Percentiles rank a stretch among this genome's conserved stretches.
phyloP scores from a whole-genome alignment of 1,140 invertebrate species.

The Lamellibrachia luymesi region DNA sequence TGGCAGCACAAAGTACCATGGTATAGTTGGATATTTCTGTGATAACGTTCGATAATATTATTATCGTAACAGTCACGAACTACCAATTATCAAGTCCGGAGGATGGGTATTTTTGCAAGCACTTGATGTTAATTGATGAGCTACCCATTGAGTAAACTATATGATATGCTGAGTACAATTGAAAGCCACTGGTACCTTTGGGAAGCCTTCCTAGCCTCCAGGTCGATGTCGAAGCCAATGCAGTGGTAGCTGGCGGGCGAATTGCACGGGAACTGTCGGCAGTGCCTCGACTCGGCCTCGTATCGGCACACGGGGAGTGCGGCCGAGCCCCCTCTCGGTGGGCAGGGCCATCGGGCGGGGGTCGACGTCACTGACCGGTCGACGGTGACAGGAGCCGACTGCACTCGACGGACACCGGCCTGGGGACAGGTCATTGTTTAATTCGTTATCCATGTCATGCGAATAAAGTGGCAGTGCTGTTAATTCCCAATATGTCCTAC shows the following conservation, averaged over 20 bases:
- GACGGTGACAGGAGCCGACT: not conserved
- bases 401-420: not conserved
- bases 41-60: too few relatives aligned
- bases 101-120: too few relatives aligned
- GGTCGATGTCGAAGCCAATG: not conserved
- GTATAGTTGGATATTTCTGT: too few relatives aligned
- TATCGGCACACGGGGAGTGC: not conserved
- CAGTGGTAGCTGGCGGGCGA: not conserved
- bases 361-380: not conserved
- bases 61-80: too few relatives aligned
- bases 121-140: too few relatives aligned
- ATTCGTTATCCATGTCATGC: too few relatives aligned
- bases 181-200: not conserved
- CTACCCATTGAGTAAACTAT: not conserved
- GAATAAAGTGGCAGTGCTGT: too few relatives aligned
- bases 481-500: too few relatives aligned
- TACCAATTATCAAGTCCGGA: too few relatives aligned
- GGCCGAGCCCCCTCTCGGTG: too few relatives aligned
- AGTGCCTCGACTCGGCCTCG: not conserved
- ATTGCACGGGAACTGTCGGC: not conserved
- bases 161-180: not conserved
- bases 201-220: not conserved
- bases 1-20: too few relatives aligned
- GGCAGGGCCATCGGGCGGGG: not conserved
- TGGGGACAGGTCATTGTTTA: too few relatives aligned